Conservation (phyloP, 2,797 vertebrate species). For the Molossus molossus region DNA sequence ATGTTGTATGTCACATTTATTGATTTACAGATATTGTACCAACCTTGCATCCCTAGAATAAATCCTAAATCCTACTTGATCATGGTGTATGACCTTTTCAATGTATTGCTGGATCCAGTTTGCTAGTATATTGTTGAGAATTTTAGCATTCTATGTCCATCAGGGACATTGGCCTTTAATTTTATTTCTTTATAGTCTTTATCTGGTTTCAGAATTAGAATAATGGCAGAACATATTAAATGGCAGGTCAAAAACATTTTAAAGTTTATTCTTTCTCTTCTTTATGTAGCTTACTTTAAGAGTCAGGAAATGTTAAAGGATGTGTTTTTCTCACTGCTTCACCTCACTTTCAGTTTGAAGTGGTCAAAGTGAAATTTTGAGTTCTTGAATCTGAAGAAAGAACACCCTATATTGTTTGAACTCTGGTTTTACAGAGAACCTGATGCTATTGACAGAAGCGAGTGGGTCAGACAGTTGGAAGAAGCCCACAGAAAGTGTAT, state of each 20-base stretch:
- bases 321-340: neutral
- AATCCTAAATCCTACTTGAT: neutral
- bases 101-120: neutral
- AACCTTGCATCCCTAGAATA: neutral
- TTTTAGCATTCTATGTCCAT: neutral
- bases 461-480: conserved; percentile 44
- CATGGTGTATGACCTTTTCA: too few relatives aligned
- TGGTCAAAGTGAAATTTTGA: conserved; percentile 60
- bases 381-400: conserved; percentile 80
- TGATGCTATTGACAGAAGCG: conserved; percentile 69
- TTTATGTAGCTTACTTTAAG: conserved; percentile 57
- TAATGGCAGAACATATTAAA: conserved; percentile 68
- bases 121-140: neutral
- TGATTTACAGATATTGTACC: neutral
- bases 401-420: conserved; percentile 80
- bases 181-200: neutral
- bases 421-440: conserved; percentile 49
- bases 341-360: conserved; percentile 42
- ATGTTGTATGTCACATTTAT: neutral
- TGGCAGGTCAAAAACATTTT: conserved; percentile 75
- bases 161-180: neutral
- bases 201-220: neutral
- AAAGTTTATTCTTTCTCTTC: conserved; percentile 77
- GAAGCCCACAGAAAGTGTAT: conserved; percentile 64
- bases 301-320: conserved; percentile 52